Evolutionary conservation across 2,888 invertebrate genomes (phyloP), one percentile per base, ranked within the genome.

Genomic region (Lasioglossum figueresi): DNA sequence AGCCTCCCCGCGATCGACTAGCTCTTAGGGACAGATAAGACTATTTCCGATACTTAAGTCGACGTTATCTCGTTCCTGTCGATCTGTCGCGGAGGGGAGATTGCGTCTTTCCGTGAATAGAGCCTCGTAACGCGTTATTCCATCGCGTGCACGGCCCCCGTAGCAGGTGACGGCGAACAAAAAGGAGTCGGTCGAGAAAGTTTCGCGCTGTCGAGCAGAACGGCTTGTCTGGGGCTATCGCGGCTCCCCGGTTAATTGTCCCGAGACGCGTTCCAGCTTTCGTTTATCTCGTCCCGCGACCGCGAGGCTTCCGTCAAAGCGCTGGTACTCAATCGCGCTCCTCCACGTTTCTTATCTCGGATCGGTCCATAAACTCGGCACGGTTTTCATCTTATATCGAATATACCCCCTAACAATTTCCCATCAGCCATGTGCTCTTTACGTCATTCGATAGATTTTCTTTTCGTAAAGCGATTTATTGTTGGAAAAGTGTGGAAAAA

Each of bases 171-270:
- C 48, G 56, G 56, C 23, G 73, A 79, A 84, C 76, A 85, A 81
- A 87, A 81, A 82, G 79, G 72, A 79, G 81, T 63, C 70, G 63
- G 72, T 82, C 85, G 88, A 80, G 89, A 89, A 88, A 89, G 89
- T 89, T 87, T 88, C 81, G 84, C 85, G 85, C 78, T 80, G 82
- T 79, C 79, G 74, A 87, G 84, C 84, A 80, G 87, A 87, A 88
- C 87, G 82, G 73, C 83, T 82, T 43, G 59, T 71, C 45, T 66
- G 48, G 52, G 74, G 66, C 80, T 79, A 80, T 80, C 79, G 82
- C 70, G 72, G 72, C 52, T 37, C 48, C 81, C 72, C 79, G 81
- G 79, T 82, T 88, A 89, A 89, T 89, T 89, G 85, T 88, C 87
- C 77, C 80, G 82, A 70, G 52, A 80, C 63, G 71, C 76, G 81